Base-by-base conservation (phyloP, 92 coral and sea anemone species). In the Siderastrea siderea region DNA sequence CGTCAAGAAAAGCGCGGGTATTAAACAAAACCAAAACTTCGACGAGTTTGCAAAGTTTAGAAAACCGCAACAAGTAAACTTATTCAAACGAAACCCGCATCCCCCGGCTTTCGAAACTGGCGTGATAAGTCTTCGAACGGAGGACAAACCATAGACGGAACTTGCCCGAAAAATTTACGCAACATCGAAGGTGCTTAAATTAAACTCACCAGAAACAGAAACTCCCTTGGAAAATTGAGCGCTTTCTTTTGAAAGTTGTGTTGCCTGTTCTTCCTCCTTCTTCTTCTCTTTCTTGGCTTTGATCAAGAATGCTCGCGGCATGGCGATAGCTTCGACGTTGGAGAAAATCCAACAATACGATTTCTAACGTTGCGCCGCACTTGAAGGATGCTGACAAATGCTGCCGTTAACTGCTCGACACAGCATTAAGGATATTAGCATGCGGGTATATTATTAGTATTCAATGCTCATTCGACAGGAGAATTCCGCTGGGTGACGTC, bases 221-320 rank as follows among this genome's bases (percentile, higher is more conserved):
- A 74, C 49, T 74, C 71, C 87, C 80, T 50, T 83, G 61, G 80
- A 50, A 60, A 50, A 73, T 58, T 84, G 75, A 44, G 51, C 38
- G 67, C 16, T 44, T n/a, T 67, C 65, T 14, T 67, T 62, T 9
- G 4, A 71, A 9, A 12, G 51, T 6, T 49, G 62, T 14, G 71
- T 14, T 63, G 65, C 11, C 50, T 53, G 86, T 70, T 65, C 93
- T 12, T 91, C 87, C 46, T 86, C 85, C 60, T 86, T 82, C 76
- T 26, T 85, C 62, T 68, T 86, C 38, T 89, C 93, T 43, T 86
- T 78, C 91, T 93, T 94, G 61, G 95, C 92, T 59, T 90, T 94
- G 92, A 94, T 92, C 66, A 94, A 68, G 81, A 94, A 94, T 15
- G 98, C 96, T 89, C 93, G 94, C 55, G 98, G 98, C 98, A 95